Evolutionary conservation across 2,113 vertebrate species (phyloP).

Genomic region (Percopsis transmontana): DNA sequence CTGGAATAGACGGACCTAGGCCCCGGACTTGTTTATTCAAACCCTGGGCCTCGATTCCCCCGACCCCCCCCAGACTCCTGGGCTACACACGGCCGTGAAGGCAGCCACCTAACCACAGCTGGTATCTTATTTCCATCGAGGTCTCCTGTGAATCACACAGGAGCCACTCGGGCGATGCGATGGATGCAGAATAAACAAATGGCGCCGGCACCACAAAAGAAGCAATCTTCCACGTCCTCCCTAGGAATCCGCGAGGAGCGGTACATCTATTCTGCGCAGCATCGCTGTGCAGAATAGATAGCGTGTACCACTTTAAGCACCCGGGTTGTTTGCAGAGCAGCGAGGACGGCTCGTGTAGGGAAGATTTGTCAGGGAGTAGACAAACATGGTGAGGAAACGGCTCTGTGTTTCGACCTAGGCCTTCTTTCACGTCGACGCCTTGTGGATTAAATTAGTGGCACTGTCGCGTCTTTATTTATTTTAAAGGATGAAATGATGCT

Average conservation of each 20-base stretch:
- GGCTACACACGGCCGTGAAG: not conserved
- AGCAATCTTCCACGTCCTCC: not conserved
- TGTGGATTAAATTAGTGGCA: slow-evolving; percentile 28
- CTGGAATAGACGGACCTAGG: not conserved
- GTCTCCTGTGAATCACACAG: slow-evolving; percentile 11
- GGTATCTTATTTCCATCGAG: slow-evolving; percentile 22
- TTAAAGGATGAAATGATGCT: slow-evolving; percentile 49
- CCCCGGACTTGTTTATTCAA: too few species aligned
- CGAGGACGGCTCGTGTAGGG: too few species aligned
- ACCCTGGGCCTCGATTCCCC: too few species aligned
- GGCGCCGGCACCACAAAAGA: not conserved
- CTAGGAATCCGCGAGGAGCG: not conserved
- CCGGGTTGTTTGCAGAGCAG: too few species aligned
- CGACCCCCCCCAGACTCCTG: slow-evolving; percentile 7
- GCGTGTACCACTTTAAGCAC: too few species aligned
- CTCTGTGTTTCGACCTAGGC: slow-evolving; percentile 2
- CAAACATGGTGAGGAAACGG: slow-evolving; percentile 1
- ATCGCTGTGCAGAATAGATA: not conserved
- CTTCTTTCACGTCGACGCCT: not conserved
- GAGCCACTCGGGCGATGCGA: not conserved
- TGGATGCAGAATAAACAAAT: slow-evolving; percentile 13
- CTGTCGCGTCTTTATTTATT: slow-evolving; percentile 7
- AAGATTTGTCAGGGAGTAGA: not conserved
- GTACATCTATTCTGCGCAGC: not conserved
- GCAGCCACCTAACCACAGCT: slow-evolving; percentile 31